Evolutionary conservation across 2,888 invertebrate genomes (phyloP).

Genomic region (Caenorhabditis uteleia): DNA sequence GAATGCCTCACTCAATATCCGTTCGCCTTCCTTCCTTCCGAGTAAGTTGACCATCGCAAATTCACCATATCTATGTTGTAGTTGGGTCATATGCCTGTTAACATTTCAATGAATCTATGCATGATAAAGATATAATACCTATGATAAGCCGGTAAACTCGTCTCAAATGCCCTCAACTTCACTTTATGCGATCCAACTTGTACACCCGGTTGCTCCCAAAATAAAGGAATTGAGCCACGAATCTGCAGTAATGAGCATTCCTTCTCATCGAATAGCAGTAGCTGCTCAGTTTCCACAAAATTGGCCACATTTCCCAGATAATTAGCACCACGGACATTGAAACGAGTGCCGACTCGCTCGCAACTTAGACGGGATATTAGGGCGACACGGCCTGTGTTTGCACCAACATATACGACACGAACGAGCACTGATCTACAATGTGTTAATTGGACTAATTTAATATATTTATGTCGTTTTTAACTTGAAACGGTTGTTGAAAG

Average conservation of each 20-base stretch:
- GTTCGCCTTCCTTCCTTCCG: slow-evolving; percentile 91
- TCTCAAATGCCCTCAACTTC: slow-evolving; percentile 90
- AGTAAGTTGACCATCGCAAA: slow-evolving; percentile 91
- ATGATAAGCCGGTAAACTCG: slow-evolving; percentile 90
- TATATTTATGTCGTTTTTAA: not conserved
- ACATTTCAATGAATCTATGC: not conserved
- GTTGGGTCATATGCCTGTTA: slow-evolving; percentile 58
- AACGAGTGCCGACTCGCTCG: slow-evolving; percentile 94
- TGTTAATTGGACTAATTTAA: too few species aligned
- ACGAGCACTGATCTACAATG: slow-evolving; percentile 80
- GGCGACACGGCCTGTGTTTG: slow-evolving; percentile 90
- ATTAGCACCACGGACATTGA: slow-evolving; percentile 97
- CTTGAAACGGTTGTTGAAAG: not conserved
- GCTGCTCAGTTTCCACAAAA: slow-evolving; percentile 98
- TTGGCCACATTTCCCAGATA: slow-evolving; percentile 99
- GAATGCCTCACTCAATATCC: slow-evolving; percentile 89
- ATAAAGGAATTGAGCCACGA: slow-evolving; percentile 93
- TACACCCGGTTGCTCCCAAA: slow-evolving; percentile 98
- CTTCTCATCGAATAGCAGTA: slow-evolving; percentile 78
- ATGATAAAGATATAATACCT: slow-evolving; percentile 70
- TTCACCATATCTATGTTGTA: slow-evolving; percentile 89
- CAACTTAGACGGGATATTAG: slow-evolving; percentile 93
- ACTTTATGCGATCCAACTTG: slow-evolving; percentile 95
- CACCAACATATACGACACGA: slow-evolving; percentile 95
- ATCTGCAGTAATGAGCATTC: slow-evolving; percentile 86